Percentiles rank a stretch among this genome's conserved stretches.
Evolutionary conservation across 64 coral and sea anemone species (phyloP).

Genomic region (Stichodactyla helianthus): DNA sequence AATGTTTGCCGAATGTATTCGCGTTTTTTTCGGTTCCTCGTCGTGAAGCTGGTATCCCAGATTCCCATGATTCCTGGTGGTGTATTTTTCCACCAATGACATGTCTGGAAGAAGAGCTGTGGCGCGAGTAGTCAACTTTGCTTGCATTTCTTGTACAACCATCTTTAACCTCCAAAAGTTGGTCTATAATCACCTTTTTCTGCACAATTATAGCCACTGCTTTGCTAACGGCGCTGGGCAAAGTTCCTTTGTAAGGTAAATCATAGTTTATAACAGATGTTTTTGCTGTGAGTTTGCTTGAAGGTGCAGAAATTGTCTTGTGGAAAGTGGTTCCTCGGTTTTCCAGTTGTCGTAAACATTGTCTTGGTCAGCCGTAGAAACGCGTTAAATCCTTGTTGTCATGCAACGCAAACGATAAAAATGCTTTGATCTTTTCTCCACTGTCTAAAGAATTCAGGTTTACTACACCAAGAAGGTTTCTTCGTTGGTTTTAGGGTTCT

Average conservation of each 20-base stretch:
- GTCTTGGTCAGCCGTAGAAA: conserved; percentile 8
- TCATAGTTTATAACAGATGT: not conserved
- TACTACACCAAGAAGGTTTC: not conserved
- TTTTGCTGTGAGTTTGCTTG: not conserved
- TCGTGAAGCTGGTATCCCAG: not conserved
- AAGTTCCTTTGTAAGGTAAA: not conserved
- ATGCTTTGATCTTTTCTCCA: not conserved
- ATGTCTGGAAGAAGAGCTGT: conserved; percentile 39
- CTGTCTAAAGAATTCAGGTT: not conserved
- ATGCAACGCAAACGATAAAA: conserved; percentile 3
- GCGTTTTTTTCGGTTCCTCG: not conserved
- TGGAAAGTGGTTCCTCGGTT: not conserved
- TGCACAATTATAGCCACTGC: not conserved
- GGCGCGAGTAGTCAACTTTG: conserved; percentile 46
- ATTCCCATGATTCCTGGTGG: conserved; percentile 40
- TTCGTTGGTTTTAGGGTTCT: not conserved
- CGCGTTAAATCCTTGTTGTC: conserved; percentile 8
- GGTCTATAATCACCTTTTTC: not conserved
- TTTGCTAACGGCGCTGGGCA: not conserved
- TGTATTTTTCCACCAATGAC: conserved; percentile 47
- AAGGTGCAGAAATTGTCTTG: conserved; percentile 12
- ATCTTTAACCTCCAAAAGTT: not conserved
- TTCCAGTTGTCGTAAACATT: conserved; percentile 16
- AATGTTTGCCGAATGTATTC: not conserved
- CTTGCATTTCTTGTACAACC: conserved; percentile 18